Conservation (phyloP, 2,113 vertebrate genomes). For the Struthidea cinerea region DNA sequence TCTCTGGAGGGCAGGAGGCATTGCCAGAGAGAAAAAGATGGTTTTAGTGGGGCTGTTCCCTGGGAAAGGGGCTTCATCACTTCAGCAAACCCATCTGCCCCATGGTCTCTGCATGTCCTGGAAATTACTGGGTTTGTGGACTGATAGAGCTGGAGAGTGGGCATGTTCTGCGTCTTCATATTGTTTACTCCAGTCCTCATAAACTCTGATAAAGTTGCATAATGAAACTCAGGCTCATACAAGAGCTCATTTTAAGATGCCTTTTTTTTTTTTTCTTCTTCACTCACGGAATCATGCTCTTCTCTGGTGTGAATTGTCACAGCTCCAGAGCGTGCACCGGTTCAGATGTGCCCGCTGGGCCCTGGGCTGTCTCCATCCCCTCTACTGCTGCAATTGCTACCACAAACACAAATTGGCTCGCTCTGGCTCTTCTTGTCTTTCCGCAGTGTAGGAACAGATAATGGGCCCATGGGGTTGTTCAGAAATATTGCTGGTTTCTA, state of each 20-base stretch:
- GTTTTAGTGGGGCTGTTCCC: not conserved
- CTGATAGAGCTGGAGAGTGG: not conserved
- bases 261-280: not conserved
- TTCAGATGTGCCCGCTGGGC: not conserved
- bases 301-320: not conserved
- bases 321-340: not conserved
- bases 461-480: not conserved
- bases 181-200: not conserved
- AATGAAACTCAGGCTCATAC: not conserved
- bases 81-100: not conserved
- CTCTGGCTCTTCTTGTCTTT: not conserved
- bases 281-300: not conserved
- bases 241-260: not conserved
- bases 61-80: not conserved
- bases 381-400: not conserved
- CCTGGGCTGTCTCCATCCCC: not conserved
- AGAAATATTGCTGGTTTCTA: conserved; percentile 44
- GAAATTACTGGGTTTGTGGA: not conserved
- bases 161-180: accelerated
- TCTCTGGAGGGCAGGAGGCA: not conserved
- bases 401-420: not conserved
- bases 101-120: not conserved
- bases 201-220: not conserved
- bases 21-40: not conserved
- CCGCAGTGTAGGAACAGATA: not conserved